Evolutionary conservation across 2,888 invertebrate genomes (phyloP), one percentile per base, ranked within the genome.

Genomic region (Biston betularia): DNA sequence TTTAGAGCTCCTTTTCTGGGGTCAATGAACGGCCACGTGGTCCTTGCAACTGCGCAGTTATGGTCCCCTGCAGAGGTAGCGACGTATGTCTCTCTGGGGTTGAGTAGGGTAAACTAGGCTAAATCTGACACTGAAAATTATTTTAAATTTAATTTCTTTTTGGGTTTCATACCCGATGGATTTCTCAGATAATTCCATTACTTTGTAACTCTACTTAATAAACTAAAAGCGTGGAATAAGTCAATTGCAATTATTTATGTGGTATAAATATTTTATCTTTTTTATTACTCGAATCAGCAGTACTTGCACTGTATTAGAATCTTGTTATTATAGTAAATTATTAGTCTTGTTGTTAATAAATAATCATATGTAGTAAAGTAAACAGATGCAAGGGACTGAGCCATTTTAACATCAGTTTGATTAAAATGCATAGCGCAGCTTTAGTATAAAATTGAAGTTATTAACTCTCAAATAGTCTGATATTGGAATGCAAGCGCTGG

Each of bases 21-120:
- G 90, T 90, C 88, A 90, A 89, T 83, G 89, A 89, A 87, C 90
- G 76, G 76, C 84, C 91, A 90, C 92, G 91, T 92, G 92, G 85
- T 79, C 81, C 77, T 80, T 89, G 89, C 89, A 91, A 89, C 81
- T 91, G 89, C 92, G 92, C 86, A 90, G 90, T 91, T 84, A 80
- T 87, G 82, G 88, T 85, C 90, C 90, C 91, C 89, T 89, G 89
- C 87, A 89, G 85, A 80, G 88, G 84, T 86, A 85, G 88, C 82
- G 82, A 81, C 83, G 86, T 86, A 87, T 80, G 79, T 85, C 75
- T 74, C 75, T 77, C 72, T 79, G 77, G 58, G 38, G 40, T 80
- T 75, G 78, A 72, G 73, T 80, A 79, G 75, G 89, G 86, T 83
- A 74, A 75, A 58, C 6, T 7, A 40, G 11, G 60, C 42, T 42